Percentiles rank a stretch among this genome's conserved stretches.
Evolutionary conservation across 1,140 invertebrate species (phyloP).

Genomic region (Odontomachus brunneus): DNA sequence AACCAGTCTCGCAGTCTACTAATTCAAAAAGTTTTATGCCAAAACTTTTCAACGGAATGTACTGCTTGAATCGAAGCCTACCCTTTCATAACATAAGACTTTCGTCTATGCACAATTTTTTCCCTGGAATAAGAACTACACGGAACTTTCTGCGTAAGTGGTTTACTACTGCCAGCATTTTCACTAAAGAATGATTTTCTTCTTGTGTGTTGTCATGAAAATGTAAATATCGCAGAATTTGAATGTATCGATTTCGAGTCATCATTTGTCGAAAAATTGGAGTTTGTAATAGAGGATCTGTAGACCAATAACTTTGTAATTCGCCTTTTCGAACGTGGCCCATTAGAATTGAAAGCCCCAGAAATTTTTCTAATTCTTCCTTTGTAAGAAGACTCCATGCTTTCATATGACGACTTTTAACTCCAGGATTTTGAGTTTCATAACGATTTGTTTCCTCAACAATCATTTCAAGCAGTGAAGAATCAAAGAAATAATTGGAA

Average conservation of each 20-base stretch:
- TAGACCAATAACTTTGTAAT: conserved; percentile 51
- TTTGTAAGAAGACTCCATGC: conserved; percentile 49
- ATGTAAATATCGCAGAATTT: conserved; percentile 61
- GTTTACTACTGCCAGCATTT: conserved; percentile 62
- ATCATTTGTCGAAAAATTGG: conserved; percentile 68
- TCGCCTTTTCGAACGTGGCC: conserved; percentile 42
- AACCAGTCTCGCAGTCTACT: conserved; percentile 71
- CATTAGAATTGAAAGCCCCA: conserved; percentile 62
- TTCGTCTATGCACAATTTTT: conserved; percentile 56
- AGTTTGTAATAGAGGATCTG: conserved; percentile 60
- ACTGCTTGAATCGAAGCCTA: conserved; percentile 50
- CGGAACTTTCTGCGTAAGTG: conserved; percentile 47
- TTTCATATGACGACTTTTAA: background rate
- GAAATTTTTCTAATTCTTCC: conserved; percentile 57
- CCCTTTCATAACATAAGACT: conserved; percentile 42
- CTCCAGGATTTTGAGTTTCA: conserved; percentile 43
- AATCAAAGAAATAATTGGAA: conserved; percentile 54
- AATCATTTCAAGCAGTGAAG: conserved; percentile 49
- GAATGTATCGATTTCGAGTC: conserved; percentile 62
- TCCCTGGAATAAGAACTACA: conserved; percentile 23
- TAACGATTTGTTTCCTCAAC: conserved; percentile 53
- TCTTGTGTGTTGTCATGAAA: conserved; percentile 57
- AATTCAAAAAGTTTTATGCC: conserved; percentile 57
- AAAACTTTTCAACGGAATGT: too few relatives aligned
- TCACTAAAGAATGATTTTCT: conserved; percentile 51